phyloP scores from a whole-genome alignment of 2,888 invertebrate species.

The Coronaproctus castanopsis region DNA sequence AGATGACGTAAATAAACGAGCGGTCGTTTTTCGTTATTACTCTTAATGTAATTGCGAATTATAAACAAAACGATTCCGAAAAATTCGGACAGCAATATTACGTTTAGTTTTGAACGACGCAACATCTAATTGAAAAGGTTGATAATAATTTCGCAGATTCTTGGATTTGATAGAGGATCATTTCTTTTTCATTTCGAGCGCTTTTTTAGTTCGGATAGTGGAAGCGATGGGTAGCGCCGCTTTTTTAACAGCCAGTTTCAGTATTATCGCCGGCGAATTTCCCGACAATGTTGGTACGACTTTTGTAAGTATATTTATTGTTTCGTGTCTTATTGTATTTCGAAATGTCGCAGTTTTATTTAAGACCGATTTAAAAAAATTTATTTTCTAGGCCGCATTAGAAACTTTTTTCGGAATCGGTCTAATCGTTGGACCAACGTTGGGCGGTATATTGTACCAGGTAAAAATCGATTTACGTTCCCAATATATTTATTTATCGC shows the following conservation, averaged over 20 bases:
- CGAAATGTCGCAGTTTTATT: no score
- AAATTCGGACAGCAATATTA: no score
- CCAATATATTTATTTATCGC: not conserved
- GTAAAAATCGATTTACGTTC: conserved; percentile 25
- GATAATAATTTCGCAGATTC: no score
- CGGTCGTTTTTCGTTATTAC: no score
- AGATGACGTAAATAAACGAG: no score
- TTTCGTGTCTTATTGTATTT: not conserved
- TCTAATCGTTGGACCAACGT: conserved; percentile 71
- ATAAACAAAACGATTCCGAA: no score
- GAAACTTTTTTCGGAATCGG: conserved; percentile 76
- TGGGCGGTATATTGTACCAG: conserved; percentile 67
- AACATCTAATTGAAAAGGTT: no score
- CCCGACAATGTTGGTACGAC: conserved; percentile 65
- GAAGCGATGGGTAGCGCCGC: conserved; percentile 74
- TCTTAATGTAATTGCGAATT: no score
- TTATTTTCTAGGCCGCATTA: conserved; percentile 41
- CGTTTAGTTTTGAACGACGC: no score
- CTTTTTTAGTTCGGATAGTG: conserved; percentile 56
- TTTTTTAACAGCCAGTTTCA: conserved; percentile 66
- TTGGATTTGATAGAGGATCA: conserved; percentile 49
- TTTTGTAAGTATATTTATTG: conserved; percentile 42
- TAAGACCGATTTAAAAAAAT: not conserved
- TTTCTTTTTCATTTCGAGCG: conserved; percentile 50
- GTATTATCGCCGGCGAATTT: conserved; percentile 71